These are phyloP conservation scores for Leptinotarsa tumamoca DNA, from an alignment of 2,888 invertebrate genomes.

Conservation along the genomic window DNA sequence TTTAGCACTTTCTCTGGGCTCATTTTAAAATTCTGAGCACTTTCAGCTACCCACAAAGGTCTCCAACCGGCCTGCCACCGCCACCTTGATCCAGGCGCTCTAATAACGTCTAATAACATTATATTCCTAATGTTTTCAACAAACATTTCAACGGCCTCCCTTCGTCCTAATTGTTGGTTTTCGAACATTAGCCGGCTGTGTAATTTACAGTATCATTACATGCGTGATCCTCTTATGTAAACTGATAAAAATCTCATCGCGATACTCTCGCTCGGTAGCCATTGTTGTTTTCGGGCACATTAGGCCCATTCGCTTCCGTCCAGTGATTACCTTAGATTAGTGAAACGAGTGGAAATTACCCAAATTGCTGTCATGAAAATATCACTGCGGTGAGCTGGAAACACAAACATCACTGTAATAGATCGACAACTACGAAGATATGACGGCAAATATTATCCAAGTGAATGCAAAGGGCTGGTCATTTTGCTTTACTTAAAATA, in stretches of 20 bases:
- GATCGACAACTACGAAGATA: no score
- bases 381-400: slow-evolving; percentile 10
- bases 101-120: slow-evolving; percentile 6
- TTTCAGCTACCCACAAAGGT: not conserved
- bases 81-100: not conserved
- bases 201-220: slow-evolving; percentile 63
- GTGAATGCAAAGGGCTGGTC: no score
- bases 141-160: slow-evolving; percentile 42
- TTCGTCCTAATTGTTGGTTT: slow-evolving; percentile 58
- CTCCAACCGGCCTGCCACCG: not conserved
- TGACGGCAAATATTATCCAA: no score
- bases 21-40: not conserved
- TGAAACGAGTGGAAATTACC: slow-evolving; percentile 41
- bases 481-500: no score
- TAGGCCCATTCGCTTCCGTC: slow-evolving; percentile 54
- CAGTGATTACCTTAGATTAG: slow-evolving; percentile 44
- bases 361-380: slow-evolving; percentile 38
- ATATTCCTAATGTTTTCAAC: slow-evolving; percentile 26
- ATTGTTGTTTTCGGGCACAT: slow-evolving; percentile 58
- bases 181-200: slow-evolving; percentile 56
- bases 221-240: slow-evolving; percentile 61
- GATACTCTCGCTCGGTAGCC: slow-evolving; percentile 53
- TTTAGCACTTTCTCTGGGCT: no score
- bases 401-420: not conserved
- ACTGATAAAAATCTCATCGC: slow-evolving; percentile 61